A percentile compares a stretch with the other conserved stretches of the same genome.
Conservation (phyloP, 2,797 vertebrate species). For the Arnoldichthys spilopterus region DNA sequence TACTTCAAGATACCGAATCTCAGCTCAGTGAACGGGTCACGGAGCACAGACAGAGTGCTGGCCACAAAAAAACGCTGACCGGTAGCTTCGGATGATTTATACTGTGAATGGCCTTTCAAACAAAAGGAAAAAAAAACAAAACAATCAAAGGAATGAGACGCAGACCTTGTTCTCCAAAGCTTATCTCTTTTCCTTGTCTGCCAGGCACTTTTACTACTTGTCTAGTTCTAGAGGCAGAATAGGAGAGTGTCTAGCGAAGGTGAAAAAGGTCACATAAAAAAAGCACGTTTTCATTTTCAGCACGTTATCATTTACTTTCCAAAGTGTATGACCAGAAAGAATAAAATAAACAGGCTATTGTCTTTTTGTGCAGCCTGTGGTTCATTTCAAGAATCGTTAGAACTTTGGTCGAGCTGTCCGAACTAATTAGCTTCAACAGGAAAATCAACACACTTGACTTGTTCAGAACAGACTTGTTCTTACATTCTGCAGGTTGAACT, state of each 20-base stretch:
- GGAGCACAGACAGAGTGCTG: neutral
- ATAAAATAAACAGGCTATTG: neutral
- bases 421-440: neutral
- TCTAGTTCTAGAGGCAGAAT: neutral
- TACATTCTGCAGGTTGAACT: constrained; percentile 98
- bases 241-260: neutral
- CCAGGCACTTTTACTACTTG: neutral
- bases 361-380: neutral
- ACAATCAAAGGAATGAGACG: neutral
- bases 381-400: neutral
- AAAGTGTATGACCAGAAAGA: neutral
- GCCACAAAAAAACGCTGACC: neutral
- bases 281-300: neutral
- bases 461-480: constrained; percentile 63
- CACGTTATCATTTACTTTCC: neutral
- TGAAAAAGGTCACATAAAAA: neutral
- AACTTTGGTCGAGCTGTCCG: too few relatives aligned
- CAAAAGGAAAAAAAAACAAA: neutral
- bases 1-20: neutral
- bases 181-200: neutral
- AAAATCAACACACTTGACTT: neutral
- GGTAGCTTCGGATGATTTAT: neutral
- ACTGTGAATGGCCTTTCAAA: neutral
- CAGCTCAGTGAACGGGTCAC: neutral
- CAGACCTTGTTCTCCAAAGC: constrained; percentile 1